Evolutionary conservation across 1,140 invertebrate species (phyloP).

Genomic region (Drosophila tristis): DNA sequence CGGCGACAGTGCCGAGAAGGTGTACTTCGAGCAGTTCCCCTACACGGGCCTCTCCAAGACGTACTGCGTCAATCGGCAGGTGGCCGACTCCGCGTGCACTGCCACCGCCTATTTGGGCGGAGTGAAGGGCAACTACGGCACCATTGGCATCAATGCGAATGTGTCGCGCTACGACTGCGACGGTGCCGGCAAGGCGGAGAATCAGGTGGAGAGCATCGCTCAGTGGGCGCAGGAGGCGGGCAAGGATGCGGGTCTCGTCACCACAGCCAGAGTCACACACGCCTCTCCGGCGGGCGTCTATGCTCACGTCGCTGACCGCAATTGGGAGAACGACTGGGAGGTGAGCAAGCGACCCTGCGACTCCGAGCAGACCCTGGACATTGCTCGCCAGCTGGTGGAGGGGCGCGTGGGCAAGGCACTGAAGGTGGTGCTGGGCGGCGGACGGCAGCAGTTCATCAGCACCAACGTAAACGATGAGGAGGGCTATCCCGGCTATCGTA

Average conservation of each 20-base stretch:
- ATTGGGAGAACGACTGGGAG: constrained; percentile 92
- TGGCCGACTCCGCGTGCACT: constrained; percentile 92
- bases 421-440: constrained; percentile 90
- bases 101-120: constrained; percentile 92
- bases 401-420: constrained; percentile 87
- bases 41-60: constrained; percentile 90
- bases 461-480: constrained; percentile 88
- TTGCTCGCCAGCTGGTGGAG: constrained; percentile 90
- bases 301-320: constrained; percentile 90
- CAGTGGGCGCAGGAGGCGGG: constrained; percentile 90
- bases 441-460: constrained; percentile 88
- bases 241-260: constrained; percentile 91
- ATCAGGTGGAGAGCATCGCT: constrained; percentile 85
- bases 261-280: constrained; percentile 92
- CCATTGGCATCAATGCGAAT: constrained; percentile 89
- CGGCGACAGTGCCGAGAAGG: constrained; percentile 88
- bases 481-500: constrained; percentile 87
- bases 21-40: constrained; percentile 91
- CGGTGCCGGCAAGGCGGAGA: constrained; percentile 73
- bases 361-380: constrained; percentile 86
- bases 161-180: constrained; percentile 86
- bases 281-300: constrained; percentile 92
- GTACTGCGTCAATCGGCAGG: constrained; percentile 90
- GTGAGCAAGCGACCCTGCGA: constrained; percentile 73
- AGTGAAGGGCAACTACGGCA: constrained; percentile 91